These are phyloP conservation scores for Nemotelus nigrinus DNA, from an alignment of 2,888 invertebrate genomes.

Conservation along the genomic window DNA sequence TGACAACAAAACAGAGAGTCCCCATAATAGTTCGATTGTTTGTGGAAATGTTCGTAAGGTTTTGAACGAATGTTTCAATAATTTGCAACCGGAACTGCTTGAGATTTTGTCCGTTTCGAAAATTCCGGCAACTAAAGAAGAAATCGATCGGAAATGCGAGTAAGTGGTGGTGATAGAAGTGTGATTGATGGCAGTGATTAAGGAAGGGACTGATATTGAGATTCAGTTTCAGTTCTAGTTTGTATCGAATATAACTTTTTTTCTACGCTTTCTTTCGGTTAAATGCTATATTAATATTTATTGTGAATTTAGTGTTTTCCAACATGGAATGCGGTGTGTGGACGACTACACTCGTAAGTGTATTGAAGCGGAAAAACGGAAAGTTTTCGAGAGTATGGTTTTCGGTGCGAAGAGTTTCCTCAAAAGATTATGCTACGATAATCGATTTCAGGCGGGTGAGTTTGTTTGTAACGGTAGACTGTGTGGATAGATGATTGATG, in stretches of 20 bases:
- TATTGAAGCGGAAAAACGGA: constrained; percentile 57
- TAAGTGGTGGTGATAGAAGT: constrained; percentile 54
- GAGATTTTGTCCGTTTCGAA: constrained; percentile 61
- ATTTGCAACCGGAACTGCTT: constrained; percentile 61
- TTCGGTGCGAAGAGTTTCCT: constrained; percentile 62
- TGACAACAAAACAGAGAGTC: constrained; percentile 21
- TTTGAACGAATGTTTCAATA: constrained; percentile 62
- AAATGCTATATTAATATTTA: constrained; percentile 42
- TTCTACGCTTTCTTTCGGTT: too few species aligned
- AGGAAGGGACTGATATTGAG: not conserved
- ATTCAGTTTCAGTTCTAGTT: not conserved
- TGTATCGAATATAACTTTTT: constrained; percentile 35
- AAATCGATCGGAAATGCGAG: constrained; percentile 62
- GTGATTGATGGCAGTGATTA: not conserved
- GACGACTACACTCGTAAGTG: constrained; percentile 62
- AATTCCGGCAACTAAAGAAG: constrained; percentile 60
- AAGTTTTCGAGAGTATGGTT: constrained; percentile 60
- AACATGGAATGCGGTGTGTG: constrained; percentile 62
- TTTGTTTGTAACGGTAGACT: not conserved
- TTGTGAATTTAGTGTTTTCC: constrained; percentile 58
- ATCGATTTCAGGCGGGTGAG: constrained; percentile 61
- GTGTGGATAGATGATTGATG: not conserved
- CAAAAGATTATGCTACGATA: constrained; percentile 60
- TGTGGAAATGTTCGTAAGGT: constrained; percentile 61
- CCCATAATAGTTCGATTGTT: constrained; percentile 46